A percentile compares a stretch with the other conserved stretches of the same genome.
Evolutionary conservation across 2,888 invertebrate species (phyloP).

Genomic region (Lepeophtheirus nordmannii): DNA sequence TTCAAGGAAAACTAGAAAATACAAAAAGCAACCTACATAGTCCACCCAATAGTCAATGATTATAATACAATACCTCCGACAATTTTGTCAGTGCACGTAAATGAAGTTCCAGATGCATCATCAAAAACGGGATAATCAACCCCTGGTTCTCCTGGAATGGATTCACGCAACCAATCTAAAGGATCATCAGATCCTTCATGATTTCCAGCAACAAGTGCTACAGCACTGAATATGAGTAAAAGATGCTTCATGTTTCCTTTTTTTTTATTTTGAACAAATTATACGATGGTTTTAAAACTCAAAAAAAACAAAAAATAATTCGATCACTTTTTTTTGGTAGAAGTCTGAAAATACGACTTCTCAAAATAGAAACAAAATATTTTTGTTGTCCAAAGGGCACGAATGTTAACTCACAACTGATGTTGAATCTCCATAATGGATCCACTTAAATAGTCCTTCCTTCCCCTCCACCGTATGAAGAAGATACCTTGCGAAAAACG

Average conservation of each 20-base stretch:
- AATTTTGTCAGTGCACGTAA: conserved; percentile 9
- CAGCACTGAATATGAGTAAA: background rate
- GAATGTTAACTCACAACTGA: background rate
- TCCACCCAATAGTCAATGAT: too few relatives aligned
- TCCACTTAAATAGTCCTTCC: background rate
- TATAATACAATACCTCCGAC: background rate
- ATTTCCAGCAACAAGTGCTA: conserved; percentile 15
- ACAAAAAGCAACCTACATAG: too few relatives aligned
- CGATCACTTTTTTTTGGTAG: background rate
- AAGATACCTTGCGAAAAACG: conserved; percentile 4
- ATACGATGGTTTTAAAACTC: too few relatives aligned
- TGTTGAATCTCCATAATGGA: background rate
- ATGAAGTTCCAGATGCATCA: conserved; percentile 28
- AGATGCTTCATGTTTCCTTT: background rate
- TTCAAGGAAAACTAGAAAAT: too few relatives aligned
- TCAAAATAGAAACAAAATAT: background rate
- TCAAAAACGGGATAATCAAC: conserved; percentile 48
- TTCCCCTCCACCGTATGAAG: background rate
- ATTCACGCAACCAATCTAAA: conserved; percentile 41
- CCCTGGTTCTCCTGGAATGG: conserved; percentile 48
- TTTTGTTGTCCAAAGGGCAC: conserved; percentile 3
- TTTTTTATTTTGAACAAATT: too few relatives aligned
- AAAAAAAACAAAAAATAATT: too few relatives aligned
- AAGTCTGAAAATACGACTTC: background rate
- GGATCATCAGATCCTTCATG: conserved; percentile 32